phyloP scores from a whole-genome alignment of 2,797 vertebrate species.

The Hippocampus kuda region DNA sequence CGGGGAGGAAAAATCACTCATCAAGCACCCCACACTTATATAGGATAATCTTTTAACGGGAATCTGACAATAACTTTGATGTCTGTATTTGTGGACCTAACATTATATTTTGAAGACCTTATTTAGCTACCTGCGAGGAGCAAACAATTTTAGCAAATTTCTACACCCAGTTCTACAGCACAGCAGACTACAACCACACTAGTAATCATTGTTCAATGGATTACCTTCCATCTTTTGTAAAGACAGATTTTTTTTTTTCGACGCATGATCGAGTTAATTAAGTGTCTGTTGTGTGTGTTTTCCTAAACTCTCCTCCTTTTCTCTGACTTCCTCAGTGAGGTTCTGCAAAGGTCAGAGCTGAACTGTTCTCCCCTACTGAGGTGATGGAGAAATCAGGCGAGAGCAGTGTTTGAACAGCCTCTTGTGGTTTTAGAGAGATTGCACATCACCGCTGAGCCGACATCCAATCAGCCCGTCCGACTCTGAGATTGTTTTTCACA shows the following conservation, averaged over 20 bases:
- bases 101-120: neutral
- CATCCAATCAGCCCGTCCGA: conserved; percentile 27
- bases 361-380: conserved; percentile 31
- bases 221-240: neutral
- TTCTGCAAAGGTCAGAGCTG: conserved; percentile 28
- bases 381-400: conserved; percentile 31
- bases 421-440: conserved; percentile 31
- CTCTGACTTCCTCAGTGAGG: conserved; percentile 11
- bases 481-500: conserved; percentile 30
- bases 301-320: neutral
- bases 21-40: neutral
- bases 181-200: neutral
- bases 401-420: conserved; percentile 43
- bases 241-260: neutral
- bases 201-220: neutral
- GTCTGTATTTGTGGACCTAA: neutral
- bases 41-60: too few relatives aligned
- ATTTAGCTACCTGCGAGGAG: neutral
- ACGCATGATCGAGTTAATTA: neutral
- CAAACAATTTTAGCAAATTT: too few relatives aligned
- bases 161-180: neutral
- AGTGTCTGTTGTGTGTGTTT: neutral
- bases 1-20: too few relatives aligned
- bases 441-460: conserved; percentile 17
- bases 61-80: neutral